Evolutionary conservation across 2,797 vertebrate species (phyloP).

Genomic region (Neosilurus hyrtlii): DNA sequence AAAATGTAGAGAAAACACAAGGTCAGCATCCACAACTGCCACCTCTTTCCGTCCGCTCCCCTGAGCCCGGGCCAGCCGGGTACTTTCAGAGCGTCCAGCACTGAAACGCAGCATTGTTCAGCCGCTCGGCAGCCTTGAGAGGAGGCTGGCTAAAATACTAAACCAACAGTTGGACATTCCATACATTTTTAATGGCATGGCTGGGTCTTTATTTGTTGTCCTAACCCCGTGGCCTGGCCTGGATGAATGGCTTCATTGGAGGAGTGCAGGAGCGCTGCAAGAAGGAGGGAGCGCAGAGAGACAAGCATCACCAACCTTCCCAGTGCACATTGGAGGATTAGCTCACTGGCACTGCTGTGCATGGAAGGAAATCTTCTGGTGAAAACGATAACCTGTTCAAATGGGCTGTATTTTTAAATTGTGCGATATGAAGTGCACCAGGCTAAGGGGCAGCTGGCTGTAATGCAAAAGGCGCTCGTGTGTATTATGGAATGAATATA

Average conservation of each 20-base stretch:
- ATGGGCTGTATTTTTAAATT: constrained; percentile 58
- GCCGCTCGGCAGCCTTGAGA: constrained; percentile 65
- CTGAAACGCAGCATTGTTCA: constrained; percentile 74
- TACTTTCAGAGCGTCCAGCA: constrained; percentile 61
- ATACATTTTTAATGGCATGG: constrained; percentile 82
- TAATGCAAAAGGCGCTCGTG: background rate
- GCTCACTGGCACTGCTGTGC: constrained; percentile 65
- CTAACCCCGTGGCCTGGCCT: constrained; percentile 81
- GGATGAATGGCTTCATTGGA: constrained; percentile 80
- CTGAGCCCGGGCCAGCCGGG: constrained; percentile 57
- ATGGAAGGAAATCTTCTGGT: constrained; percentile 58
- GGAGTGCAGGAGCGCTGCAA: constrained; percentile 56
- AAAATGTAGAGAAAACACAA: constrained; percentile 56
- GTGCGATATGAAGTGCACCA: background rate
- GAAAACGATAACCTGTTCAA: constrained; percentile 58
- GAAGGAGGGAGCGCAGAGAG: constrained; percentile 57
- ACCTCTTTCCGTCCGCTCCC: constrained; percentile 55
- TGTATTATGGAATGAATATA: constrained; percentile 21
- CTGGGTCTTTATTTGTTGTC: constrained; percentile 87
- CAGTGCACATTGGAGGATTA: constrained; percentile 63
- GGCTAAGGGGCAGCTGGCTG: constrained; percentile 18
- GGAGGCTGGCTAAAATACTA: constrained; percentile 77
- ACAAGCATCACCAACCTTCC: constrained; percentile 60
- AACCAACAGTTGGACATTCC: constrained; percentile 89
- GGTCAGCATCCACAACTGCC: constrained; percentile 65